Evolutionary conservation across 2,888 invertebrate species (phyloP).

Genomic region (Branchipolynoe longqiensis): DNA sequence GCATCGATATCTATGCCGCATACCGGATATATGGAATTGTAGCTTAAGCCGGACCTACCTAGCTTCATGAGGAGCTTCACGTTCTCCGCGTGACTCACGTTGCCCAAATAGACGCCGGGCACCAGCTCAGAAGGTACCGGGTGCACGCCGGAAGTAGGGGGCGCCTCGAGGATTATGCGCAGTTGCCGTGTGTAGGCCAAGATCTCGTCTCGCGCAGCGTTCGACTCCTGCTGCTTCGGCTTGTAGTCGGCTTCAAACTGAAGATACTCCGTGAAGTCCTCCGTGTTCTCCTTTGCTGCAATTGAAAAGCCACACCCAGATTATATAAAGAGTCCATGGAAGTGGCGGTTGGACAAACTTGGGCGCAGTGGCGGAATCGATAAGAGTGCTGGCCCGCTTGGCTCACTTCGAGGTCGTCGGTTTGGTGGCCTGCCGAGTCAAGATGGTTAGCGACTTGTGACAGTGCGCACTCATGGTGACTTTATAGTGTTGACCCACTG

Average conservation of each 20-base stretch:
- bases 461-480: too few species aligned
- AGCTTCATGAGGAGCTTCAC: constrained; percentile 34
- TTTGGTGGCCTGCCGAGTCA: too few species aligned
- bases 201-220: constrained; percentile 33
- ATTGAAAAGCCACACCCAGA: too few species aligned
- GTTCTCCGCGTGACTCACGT: constrained; percentile 41
- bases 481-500: too few species aligned
- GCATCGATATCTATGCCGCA: too few species aligned
- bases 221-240: not conserved
- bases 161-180: constrained; percentile 44
- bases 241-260: constrained; percentile 25
- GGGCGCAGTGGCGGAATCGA: too few species aligned
- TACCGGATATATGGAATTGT: not conserved
- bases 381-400: too few species aligned
- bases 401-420: too few species aligned
- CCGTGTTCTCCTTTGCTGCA: not conserved
- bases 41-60: not conserved
- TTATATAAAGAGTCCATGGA: too few species aligned
- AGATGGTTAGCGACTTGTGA: too few species aligned
- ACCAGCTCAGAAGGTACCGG: constrained; percentile 46
- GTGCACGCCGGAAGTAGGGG: constrained; percentile 43
- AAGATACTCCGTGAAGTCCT: constrained; percentile 36
- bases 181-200: constrained; percentile 11
- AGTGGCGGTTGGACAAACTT: too few species aligned
- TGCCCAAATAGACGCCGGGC: constrained; percentile 46